Evolutionary conservation across 2,888 invertebrate genomes (phyloP).

Genomic region (Caradrina kadenii): DNA sequence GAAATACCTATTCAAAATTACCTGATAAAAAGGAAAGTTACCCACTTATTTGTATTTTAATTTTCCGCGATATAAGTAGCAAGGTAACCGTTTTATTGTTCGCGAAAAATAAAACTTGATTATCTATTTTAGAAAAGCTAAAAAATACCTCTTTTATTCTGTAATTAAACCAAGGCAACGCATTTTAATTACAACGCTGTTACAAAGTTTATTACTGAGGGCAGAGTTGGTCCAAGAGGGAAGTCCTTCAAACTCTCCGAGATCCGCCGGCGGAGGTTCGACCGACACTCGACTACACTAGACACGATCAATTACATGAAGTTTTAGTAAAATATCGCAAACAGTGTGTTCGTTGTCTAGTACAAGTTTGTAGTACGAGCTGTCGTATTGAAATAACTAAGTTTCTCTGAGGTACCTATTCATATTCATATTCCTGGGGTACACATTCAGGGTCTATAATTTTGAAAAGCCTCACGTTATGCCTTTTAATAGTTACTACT

Average conservation of each 20-base stretch:
- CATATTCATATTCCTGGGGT: too few relatives aligned
- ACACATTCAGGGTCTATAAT: too few relatives aligned
- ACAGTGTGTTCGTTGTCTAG: not conserved
- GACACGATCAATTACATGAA: constrained; percentile 43
- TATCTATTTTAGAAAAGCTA: not conserved
- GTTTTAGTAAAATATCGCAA: constrained; percentile 31
- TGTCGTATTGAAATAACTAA: not conserved
- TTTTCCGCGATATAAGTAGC: too few relatives aligned
- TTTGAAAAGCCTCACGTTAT: too few relatives aligned
- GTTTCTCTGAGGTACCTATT: not conserved
- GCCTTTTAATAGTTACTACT: too few relatives aligned
- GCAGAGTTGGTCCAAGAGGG: constrained; percentile 57
- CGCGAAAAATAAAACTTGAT: not conserved
- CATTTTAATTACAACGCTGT: constrained; percentile 48
- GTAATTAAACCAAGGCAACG: constrained; percentile 19
- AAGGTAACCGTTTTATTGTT: too few relatives aligned
- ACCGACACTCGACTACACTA: constrained; percentile 38
- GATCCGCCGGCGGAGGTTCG: constrained; percentile 35
- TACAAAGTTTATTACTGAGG: constrained; percentile 34
- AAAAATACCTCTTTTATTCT: not conserved
- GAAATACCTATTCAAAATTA: too few relatives aligned
- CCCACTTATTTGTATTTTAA: too few relatives aligned
- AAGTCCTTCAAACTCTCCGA: constrained; percentile 66
- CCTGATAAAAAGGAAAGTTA: too few relatives aligned
- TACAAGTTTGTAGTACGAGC: not conserved